Percentiles rank a stretch among this genome's conserved stretches.
Evolutionary conservation across 2,888 invertebrate species (phyloP).

Genomic region (Oscheius sp.): DNA sequence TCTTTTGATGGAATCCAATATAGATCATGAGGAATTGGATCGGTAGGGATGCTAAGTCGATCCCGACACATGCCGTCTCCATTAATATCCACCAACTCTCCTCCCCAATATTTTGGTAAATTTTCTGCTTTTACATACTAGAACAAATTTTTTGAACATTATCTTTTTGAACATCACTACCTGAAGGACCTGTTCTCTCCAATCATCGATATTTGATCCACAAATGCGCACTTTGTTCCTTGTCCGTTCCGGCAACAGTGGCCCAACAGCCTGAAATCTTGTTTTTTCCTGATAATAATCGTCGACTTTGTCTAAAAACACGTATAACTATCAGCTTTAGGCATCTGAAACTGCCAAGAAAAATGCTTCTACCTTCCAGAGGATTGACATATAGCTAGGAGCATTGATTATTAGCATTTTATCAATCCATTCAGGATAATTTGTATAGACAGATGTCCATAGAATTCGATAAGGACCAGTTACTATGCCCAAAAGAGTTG

Average conservation of each 20-base stretch:
- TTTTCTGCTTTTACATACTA: conserved; percentile 49
- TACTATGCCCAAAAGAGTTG: conserved; percentile 54
- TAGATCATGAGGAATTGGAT: conserved; percentile 54
- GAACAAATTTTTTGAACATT: conserved; percentile 6
- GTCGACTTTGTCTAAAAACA: neutral
- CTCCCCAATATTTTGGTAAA: conserved; percentile 62
- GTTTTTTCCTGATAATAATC: neutral
- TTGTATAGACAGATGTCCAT: conserved; percentile 60
- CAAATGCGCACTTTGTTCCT: conserved; percentile 56
- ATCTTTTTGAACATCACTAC: too few relatives aligned
- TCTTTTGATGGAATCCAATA: conserved; percentile 53
- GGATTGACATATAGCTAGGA: conserved; percentile 56
- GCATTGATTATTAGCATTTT: conserved; percentile 58
- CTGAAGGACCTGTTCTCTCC: conserved; percentile 45
- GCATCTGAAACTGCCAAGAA: neutral
- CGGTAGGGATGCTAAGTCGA: conserved; percentile 52
- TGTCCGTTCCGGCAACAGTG: conserved; percentile 62
- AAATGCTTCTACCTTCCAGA: conserved; percentile 52
- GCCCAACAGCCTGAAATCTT: conserved; percentile 44
- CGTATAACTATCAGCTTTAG: too few relatives aligned
- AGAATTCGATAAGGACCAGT: conserved; percentile 63
- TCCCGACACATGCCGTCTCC: conserved; percentile 57
- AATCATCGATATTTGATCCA: conserved; percentile 39
- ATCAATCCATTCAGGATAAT: conserved; percentile 63
- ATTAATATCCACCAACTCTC: conserved; percentile 51